Base-by-base conservation (phyloP, 1,140 invertebrate species). In the Battus philenor region DNA sequence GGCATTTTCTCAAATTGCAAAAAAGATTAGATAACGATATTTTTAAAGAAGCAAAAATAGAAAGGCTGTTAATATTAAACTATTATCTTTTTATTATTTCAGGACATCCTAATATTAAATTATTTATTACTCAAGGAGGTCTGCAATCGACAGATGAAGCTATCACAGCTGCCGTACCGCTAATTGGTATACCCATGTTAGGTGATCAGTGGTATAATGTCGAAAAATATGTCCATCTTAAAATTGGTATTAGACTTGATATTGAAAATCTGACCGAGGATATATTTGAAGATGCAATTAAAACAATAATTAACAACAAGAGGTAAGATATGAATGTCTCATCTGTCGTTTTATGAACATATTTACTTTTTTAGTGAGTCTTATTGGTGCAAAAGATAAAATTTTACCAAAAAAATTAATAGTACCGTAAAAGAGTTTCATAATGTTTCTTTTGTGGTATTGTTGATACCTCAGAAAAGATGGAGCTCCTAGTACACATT, bases 121-220 rank as follows among this genome's bases (percentile, higher is more conserved):
- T 87, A 1, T 91, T 91, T 50, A 82, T 91, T 4, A 88, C 84
- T 5, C 90, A 91, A 62, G 89, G 88, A 29, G 90, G 90, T 2
- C 66, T 86, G 15, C 84, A 88, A 44, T 90, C 90, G 17, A 68
- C 84, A 8, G 86, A 87, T 24, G 90, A 91, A 68, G 83, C 86
- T 0, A 75, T 89, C 2, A 68, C 86, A 31, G 64, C 77, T 39
- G 86, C 80, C 5, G 81, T 89, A 3, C 90, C 90, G 1, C 50
- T 91, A 5, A 53, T 91, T 6, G 80, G 67, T 13, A 62, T 78
- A 16, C 74, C 74, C 0, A 60, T 78, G 38, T 17, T 65, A 6
- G 53, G 30, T 0, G 78, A 79, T 36, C 79, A 84, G 16, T 58
- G 49, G 44, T 52, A 53, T 10, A 71, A 72, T 26, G 55, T 58